Conservation (phyloP, 2,113 vertebrate species). For the Gambusia affinis region DNA sequence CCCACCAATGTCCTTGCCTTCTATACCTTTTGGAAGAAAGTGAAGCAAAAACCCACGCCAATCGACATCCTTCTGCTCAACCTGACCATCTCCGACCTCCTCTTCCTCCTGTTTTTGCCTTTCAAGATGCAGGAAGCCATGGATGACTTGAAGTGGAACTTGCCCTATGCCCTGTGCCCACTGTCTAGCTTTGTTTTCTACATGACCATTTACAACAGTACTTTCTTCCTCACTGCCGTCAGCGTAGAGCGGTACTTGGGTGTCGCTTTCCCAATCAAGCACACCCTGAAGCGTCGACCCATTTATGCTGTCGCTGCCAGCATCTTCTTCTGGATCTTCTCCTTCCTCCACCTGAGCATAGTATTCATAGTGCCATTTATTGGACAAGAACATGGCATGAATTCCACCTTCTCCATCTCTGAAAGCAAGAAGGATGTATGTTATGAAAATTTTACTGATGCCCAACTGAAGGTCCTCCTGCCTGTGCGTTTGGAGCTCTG, state of each 20-base stretch:
- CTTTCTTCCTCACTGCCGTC: conserved; percentile 85
- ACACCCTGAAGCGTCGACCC: conserved; percentile 78
- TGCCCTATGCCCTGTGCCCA: conserved; percentile 80
- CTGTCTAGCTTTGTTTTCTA: conserved; percentile 86
- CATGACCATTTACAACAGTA: conserved; percentile 91
- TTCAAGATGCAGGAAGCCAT: conserved; percentile 86
- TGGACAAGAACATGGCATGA: fast-evolving
- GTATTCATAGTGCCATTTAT: conserved; percentile 80
- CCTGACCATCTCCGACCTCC: conserved; percentile 87
- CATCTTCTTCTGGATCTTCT: conserved; percentile 83
- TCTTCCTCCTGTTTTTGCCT: conserved; percentile 88
- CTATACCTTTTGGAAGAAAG: conserved; percentile 81
- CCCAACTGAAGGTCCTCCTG: conserved; percentile 80
- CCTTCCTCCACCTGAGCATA: conserved; percentile 81
- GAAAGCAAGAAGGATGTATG: conserved; percentile 55
- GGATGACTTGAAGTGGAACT: conserved; percentile 74
- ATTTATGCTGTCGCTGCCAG: conserved; percentile 76
- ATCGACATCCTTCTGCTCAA: conserved; percentile 90
- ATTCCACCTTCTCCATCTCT: fast-evolving
- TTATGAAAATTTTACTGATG: conserved; percentile 77
- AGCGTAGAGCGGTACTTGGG: conserved; percentile 90
- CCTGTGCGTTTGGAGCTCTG: conserved; percentile 84
- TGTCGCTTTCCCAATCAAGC: conserved; percentile 86
- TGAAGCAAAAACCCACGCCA: conserved; percentile 77
- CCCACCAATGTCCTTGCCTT: conserved; percentile 87